Conservation (phyloP, 2,113 vertebrate genomes). For the Cyprinodon tularosa region DNA sequence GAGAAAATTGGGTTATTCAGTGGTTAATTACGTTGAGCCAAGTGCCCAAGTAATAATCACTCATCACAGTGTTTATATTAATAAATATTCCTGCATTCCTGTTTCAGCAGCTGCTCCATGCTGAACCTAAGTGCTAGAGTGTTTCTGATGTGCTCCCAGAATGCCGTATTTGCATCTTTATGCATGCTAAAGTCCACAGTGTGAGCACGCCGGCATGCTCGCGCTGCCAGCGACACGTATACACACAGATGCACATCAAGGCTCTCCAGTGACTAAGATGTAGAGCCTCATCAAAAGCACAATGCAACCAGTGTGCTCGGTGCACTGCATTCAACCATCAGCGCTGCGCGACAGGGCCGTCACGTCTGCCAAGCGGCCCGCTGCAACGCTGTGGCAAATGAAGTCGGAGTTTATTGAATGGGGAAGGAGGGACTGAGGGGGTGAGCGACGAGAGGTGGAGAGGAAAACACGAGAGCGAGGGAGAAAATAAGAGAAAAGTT, state of each 20-base stretch:
- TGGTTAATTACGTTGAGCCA: conserved; percentile 24
- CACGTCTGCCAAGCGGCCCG: conserved; percentile 66
- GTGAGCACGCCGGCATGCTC: conserved; percentile 12
- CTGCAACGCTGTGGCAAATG: conserved; percentile 62
- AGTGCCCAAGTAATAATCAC: conserved; percentile 41
- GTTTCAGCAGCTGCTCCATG: conserved; percentile 9
- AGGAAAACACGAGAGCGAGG: conserved; percentile 8
- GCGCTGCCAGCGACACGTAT: conserved; percentile 16
- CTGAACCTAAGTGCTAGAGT: conserved; percentile 7
- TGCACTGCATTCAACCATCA: conserved; percentile 50
- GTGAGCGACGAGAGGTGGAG: neutral
- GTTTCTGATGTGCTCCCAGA: conserved; percentile 1
- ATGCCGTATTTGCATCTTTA: conserved; percentile 8
- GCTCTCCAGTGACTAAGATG: conserved; percentile 61
- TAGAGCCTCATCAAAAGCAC: conserved; percentile 67
- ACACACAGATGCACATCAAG: conserved; percentile 31
- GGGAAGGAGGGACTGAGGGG: conserved; percentile 44
- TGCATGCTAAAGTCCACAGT: neutral
- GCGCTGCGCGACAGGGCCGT: conserved; percentile 46
- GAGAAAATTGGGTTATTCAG: conserved; percentile 2
- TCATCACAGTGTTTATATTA: conserved; percentile 10
- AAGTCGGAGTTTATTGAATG: conserved; percentile 63
- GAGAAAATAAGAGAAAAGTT: conserved; percentile 45
- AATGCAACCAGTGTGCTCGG: conserved; percentile 69
- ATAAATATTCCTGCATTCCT: conserved; percentile 20